A percentile compares a stretch with the other conserved stretches of the same genome.
Evolutionary conservation across 2,113 vertebrate genomes (phyloP).

Genomic region (Bathybates hornii): DNA sequence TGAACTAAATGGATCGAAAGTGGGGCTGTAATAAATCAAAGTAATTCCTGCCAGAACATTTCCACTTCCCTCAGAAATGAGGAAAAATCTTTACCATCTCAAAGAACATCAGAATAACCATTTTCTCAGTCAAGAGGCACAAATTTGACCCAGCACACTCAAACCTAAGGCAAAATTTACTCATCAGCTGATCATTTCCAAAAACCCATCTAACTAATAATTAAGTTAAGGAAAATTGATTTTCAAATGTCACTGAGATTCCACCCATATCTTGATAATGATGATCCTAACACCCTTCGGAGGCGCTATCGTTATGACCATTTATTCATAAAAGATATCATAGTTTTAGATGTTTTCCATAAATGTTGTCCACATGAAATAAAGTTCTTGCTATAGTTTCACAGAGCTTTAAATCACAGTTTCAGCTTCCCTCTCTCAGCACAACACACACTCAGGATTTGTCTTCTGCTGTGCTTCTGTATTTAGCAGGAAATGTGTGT

Average conservation of each 20-base stretch:
- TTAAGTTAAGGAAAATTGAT: not conserved
- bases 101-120: not conserved
- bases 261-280: not conserved
- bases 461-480: not conserved
- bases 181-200: not conserved
- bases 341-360: not conserved
- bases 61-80: constrained; percentile 22
- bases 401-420: constrained; percentile 7
- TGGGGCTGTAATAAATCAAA: constrained; percentile 44
- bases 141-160: not conserved
- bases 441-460: not conserved
- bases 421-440: not conserved
- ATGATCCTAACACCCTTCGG: not conserved
- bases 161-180: not conserved
- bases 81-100: constrained; percentile 14
- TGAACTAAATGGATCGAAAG: constrained; percentile 18
- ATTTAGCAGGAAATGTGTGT: not conserved
- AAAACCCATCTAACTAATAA: not conserved
- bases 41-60: constrained; percentile 34
- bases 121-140: constrained; percentile 13
- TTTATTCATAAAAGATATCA: not conserved
- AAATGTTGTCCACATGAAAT: not conserved
- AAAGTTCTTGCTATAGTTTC: not conserved
- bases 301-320: not conserved
- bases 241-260: not conserved